phyloP scores from a whole-genome alignment of 2,888 invertebrate species.

The Invenusta paracnida region DNA sequence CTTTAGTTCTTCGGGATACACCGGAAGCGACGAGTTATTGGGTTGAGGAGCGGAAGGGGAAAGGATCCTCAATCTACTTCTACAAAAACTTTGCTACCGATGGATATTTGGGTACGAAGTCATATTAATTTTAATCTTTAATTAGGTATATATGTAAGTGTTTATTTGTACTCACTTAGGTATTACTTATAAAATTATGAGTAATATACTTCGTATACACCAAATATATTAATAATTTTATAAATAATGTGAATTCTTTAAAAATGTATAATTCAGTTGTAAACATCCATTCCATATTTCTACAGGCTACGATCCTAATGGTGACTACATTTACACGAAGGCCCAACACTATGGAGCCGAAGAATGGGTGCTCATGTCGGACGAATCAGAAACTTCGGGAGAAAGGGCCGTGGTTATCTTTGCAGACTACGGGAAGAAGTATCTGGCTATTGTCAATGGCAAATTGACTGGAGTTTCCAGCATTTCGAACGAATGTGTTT shows the following conservation, averaged over 20 bases:
- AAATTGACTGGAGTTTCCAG: slow-evolving; percentile 33
- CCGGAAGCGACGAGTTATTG: slow-evolving; percentile 42
- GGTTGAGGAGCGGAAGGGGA: slow-evolving; percentile 39
- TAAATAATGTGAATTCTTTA: too few relatives aligned
- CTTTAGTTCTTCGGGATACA: slow-evolving; percentile 40
- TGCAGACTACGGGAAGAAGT: slow-evolving; percentile 41
- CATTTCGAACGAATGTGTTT: background rate
- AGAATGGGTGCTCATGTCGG: slow-evolving; percentile 34
- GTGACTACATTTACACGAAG: slow-evolving; percentile 42
- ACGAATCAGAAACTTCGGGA: slow-evolving; percentile 10
- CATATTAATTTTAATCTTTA: too few relatives aligned
- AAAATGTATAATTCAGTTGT: too few relatives aligned
- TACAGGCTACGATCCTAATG: slow-evolving; percentile 40
- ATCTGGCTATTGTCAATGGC: slow-evolving; percentile 40
- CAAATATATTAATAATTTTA: too few relatives aligned
- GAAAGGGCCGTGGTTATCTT: slow-evolving; percentile 37
- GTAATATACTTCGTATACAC: too few relatives aligned
- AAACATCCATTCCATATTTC: background rate
- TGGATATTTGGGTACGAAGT: slow-evolving; percentile 43
- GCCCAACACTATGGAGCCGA: slow-evolving; percentile 42
- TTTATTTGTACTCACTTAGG: too few relatives aligned
- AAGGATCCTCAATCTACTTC: slow-evolving; percentile 40
- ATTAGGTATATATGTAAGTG: too few relatives aligned
- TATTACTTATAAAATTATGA: too few relatives aligned
- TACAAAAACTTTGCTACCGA: slow-evolving; percentile 40